phyloP scores from a whole-genome alignment of 2,797 vertebrate species.

The Myripristis jacobus region DNA sequence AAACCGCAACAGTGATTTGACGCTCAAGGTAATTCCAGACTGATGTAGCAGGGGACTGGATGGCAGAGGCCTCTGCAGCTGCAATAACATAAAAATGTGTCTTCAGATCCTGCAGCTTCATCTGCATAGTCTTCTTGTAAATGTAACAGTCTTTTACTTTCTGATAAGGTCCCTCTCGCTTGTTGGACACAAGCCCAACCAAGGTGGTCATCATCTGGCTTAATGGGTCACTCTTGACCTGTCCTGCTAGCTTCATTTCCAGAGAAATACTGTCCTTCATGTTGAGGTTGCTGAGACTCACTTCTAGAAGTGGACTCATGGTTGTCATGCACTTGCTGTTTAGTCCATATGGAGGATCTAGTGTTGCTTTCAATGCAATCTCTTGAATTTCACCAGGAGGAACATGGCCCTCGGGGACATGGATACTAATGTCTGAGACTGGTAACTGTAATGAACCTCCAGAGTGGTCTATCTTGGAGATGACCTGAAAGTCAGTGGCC shows the following conservation, averaged over 20 bases:
- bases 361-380: constrained; percentile 89
- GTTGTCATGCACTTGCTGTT: constrained; percentile 91
- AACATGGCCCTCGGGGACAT: constrained; percentile 91
- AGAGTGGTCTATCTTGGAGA: constrained; percentile 87
- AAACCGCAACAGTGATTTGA: constrained; percentile 89
- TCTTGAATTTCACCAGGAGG: constrained; percentile 91
- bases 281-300: constrained; percentile 90
- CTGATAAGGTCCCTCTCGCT: constrained; percentile 91
- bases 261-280: constrained; percentile 87
- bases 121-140: constrained; percentile 90
- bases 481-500: constrained; percentile 86
- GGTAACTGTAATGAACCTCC: constrained; percentile 92
- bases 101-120: constrained; percentile 87
- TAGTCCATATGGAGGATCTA: constrained; percentile 90
- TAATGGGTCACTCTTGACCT: constrained; percentile 89
- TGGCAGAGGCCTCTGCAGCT: constrained; percentile 84
- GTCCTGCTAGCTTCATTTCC: constrained; percentile 90
- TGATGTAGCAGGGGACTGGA: constrained; percentile 86
- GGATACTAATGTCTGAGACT: constrained; percentile 88
- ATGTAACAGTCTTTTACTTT: constrained; percentile 87
- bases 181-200: constrained; percentile 86
- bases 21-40: constrained; percentile 94
- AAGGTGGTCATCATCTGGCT: constrained; percentile 94
- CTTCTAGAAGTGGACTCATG: constrained; percentile 91
- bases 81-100: constrained; percentile 90